Conservation (phyloP, 2,797 vertebrate genomes). For the Acrossocheilus fasciatus region DNA sequence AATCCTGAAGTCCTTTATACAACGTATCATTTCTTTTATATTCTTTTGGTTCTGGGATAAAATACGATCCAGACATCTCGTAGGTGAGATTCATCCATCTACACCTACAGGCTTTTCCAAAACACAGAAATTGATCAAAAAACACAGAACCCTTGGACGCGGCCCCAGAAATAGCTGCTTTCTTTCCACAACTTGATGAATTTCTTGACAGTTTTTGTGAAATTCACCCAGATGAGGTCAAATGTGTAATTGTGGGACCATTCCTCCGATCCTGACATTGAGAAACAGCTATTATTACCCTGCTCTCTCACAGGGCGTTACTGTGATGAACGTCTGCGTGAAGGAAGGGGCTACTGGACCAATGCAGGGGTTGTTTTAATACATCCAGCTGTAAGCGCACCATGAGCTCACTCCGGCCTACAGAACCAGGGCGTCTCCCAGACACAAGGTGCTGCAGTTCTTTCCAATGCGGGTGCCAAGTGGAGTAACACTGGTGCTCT, state of each 20-base stretch:
- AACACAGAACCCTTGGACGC: neutral
- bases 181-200: constrained; percentile 20
- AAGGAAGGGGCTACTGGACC: constrained; percentile 34
- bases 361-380: constrained; percentile 64
- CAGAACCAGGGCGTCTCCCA: constrained; percentile 72
- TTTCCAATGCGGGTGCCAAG: constrained; percentile 78
- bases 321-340: constrained; percentile 67
- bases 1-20: neutral
- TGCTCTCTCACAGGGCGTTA: constrained; percentile 69
- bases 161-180: constrained; percentile 12
- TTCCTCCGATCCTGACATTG: constrained; percentile 3
- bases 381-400: constrained; percentile 63
- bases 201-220: constrained; percentile 21
- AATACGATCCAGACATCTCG: constrained; percentile 13
- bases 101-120: constrained; percentile 21
- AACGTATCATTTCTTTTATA: neutral
- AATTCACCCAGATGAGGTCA: constrained; percentile 53
- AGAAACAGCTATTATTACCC: constrained; percentile 14
- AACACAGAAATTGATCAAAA: constrained; percentile 1
- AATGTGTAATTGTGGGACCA: constrained; percentile 57
- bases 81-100: constrained; percentile 24
- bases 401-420: constrained; percentile 75
- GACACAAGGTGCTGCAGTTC: constrained; percentile 70
- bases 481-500: constrained; percentile 74
- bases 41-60: neutral